Conservation (phyloP, 2,113 vertebrate species). For the Oncorhynchus masou region DNA sequence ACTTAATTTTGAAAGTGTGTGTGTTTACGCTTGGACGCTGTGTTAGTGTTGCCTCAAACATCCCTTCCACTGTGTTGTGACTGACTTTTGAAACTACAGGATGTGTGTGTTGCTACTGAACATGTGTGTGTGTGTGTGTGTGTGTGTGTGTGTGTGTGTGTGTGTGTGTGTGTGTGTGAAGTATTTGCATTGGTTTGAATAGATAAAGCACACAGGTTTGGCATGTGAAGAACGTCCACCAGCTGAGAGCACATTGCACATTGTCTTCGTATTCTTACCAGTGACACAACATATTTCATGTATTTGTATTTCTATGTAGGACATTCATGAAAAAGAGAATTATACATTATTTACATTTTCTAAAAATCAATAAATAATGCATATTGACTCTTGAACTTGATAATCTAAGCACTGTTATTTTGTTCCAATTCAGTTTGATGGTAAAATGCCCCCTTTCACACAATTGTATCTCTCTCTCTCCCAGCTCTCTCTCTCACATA, state of each 20-base stretch:
- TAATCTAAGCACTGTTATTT: background rate
- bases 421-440: background rate
- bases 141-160: conserved; percentile 17
- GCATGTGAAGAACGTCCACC: conserved; percentile 69
- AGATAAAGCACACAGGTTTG: conserved; percentile 73
- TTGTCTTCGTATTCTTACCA: conserved; percentile 66
- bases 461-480: background rate
- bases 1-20: conserved; percentile 45
- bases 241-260: conserved; percentile 73
- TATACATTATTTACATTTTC: conserved; percentile 74
- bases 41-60: conserved; percentile 55
- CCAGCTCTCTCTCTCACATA: background rate
- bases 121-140: conserved; percentile 19
- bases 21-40: conserved; percentile 38
- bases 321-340: conserved; percentile 68
- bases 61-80: conserved; percentile 63
- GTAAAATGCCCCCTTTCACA: background rate
- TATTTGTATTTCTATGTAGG: conserved; percentile 72
- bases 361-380: conserved; percentile 77
- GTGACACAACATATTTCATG: conserved; percentile 64
- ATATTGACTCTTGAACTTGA: conserved; percentile 41
- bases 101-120: conserved; percentile 28
- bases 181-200: conserved; percentile 58
- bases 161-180: conserved; percentile 5
- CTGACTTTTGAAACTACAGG: conserved; percentile 54